Base-by-base conservation (phyloP, 2,888 invertebrate genomes). In the Platypus cylindrus region DNA sequence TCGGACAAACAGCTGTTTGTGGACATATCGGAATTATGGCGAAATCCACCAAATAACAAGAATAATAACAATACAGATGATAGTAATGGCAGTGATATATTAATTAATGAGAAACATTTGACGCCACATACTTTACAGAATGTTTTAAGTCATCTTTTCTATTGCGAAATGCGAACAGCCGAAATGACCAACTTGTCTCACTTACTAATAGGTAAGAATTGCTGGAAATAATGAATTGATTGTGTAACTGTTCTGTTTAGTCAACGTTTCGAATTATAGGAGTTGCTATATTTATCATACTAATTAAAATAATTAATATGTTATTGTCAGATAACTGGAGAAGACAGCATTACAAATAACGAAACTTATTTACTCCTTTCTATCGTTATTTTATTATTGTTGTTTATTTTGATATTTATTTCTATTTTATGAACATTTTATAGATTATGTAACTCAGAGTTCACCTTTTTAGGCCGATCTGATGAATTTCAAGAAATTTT, bases 401-500 rank as follows among this genome's bases (percentile, higher is more conserved):
- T 7, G 5, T 20, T 20, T 20, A n/a, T n/a, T n/a, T n/a, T n/a
- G n/a, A n/a, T n/a, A n/a, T n/a, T n/a, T n/a, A n/a, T n/a, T n/a
- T n/a, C n/a, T n/a, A n/a, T n/a, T n/a, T n/a, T n/a, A n/a, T n/a
- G n/a, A n/a, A n/a, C n/a, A n/a, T n/a, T n/a, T n/a, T n/a, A n/a
- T n/a, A n/a, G n/a, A n/a, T n/a, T n/a, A n/a, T n/a, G n/a, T n/a
- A n/a, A n/a, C n/a, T n/a, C n/a, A n/a, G n/a, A n/a, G n/a, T 26
- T 26, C 13, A n/a, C 8, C 3, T 25, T 20, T 31, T 28, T 28
- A 36, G 40, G 37, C 4, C 33, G 32, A 11, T 14, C 37, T 23
- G 16, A 26, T 28, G 34, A 38, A 9, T 17, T 14, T 11, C 33
- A 36, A 26, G 34, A 37, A 11, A 28, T 27, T 24, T 53, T 59